Conservation (phyloP, 2,888 invertebrate species). For the Cephus runcator region DNA sequence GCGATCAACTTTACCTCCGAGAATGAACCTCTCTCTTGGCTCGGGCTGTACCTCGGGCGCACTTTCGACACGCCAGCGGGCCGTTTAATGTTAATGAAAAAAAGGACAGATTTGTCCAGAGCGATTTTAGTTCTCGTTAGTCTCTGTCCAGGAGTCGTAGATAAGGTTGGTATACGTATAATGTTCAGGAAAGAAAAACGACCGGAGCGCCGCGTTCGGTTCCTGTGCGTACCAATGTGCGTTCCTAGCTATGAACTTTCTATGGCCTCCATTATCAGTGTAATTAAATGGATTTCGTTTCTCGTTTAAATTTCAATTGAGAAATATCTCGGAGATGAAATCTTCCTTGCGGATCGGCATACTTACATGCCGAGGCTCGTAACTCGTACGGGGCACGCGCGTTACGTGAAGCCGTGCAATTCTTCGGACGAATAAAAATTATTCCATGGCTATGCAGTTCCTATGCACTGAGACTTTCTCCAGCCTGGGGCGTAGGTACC, state of each 20-base stretch:
- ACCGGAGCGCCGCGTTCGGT: neutral
- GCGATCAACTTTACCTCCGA: neutral
- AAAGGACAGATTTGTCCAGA: neutral
- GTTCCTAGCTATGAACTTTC: neutral
- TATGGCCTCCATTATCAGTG: neutral
- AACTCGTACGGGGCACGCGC: constrained; percentile 27
- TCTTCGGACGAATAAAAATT: neutral
- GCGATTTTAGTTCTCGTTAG: neutral
- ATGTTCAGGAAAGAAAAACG: neutral
- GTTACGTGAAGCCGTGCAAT: constrained; percentile 40
- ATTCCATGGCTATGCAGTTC: neutral
- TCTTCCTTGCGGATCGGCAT: neutral
- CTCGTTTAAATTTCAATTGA: neutral
- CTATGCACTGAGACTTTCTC: constrained; percentile 34
- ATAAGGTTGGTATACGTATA: neutral
- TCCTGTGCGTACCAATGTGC: neutral
- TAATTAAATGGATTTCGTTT: neutral
- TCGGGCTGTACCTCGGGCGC: neutral
- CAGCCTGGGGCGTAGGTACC: constrained; percentile 24
- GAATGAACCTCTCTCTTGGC: neutral
- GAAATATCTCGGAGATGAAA: neutral
- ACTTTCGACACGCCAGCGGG: neutral
- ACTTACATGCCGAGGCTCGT: neutral
- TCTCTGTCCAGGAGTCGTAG: neutral
- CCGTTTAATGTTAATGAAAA: neutral